Evolutionary conservation across 2,797 vertebrate species (phyloP).

Genomic region (Masticophis lateralis): DNA sequence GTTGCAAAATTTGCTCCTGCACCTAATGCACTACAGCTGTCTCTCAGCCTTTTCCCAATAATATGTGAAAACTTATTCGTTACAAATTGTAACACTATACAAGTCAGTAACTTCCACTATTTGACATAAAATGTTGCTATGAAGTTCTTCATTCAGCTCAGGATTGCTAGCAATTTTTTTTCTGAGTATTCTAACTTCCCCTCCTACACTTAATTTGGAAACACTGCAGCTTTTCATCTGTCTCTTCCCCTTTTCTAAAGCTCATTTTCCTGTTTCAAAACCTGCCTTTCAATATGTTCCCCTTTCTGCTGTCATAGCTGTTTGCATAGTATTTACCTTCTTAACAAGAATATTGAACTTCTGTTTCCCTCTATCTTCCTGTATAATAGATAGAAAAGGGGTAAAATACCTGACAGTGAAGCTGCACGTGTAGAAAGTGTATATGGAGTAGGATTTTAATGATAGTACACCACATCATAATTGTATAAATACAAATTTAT

Average conservation of each 20-base stretch:
- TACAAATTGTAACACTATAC: background rate
- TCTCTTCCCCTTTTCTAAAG: background rate
- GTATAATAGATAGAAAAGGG: background rate
- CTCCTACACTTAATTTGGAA: background rate
- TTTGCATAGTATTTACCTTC: background rate
- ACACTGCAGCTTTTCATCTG: background rate
- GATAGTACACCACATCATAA: background rate
- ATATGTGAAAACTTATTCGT: background rate
- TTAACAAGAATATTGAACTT: background rate
- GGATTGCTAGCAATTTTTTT: background rate
- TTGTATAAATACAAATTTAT: background rate
- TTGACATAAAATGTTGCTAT: background rate
- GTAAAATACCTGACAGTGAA: background rate
- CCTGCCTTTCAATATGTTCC: background rate
- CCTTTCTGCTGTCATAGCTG: background rate
- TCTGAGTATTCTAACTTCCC: background rate
- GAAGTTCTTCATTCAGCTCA: background rate
- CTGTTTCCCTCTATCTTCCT: background rate
- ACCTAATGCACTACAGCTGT: background rate
- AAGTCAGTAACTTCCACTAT: background rate
- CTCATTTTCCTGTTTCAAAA: background rate
- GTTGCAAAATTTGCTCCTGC: background rate
- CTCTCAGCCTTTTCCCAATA: background rate
- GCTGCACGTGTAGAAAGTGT: background rate
- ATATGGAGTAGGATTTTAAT: background rate